Evolutionary conservation across 1,140 invertebrate genomes (phyloP).

Genomic region (Dendroctonus valens): DNA sequence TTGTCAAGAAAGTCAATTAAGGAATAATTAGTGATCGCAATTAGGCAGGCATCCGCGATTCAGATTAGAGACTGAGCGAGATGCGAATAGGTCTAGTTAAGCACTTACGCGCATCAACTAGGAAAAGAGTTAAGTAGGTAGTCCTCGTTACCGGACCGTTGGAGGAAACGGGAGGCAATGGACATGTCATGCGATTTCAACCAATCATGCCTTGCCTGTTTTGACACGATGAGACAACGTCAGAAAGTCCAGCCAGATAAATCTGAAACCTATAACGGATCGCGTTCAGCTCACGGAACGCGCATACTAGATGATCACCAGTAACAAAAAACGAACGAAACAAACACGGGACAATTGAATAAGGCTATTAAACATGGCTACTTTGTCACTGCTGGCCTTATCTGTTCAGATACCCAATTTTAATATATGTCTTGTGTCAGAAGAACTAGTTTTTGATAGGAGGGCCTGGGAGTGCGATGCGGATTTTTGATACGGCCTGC

Average conservation of each 20-base stretch:
- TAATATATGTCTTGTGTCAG: constrained; percentile 40
- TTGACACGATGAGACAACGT: constrained; percentile 19
- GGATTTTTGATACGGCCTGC: constrained; percentile 33
- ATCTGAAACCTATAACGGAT: constrained; percentile 12
- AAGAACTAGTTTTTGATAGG: constrained; percentile 31
- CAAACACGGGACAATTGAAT: constrained; percentile 39
- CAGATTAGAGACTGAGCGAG: constrained; percentile 19
- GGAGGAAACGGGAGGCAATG: background rate
- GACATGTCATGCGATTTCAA: background rate
- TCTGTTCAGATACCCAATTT: constrained; percentile 33
- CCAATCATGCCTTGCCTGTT: constrained; percentile 9
- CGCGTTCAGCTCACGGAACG: constrained; percentile 21
- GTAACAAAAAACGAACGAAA: constrained; percentile 30
- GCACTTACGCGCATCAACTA: constrained; percentile 12
- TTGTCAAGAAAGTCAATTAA: constrained; percentile 35
- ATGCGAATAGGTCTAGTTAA: constrained; percentile 17
- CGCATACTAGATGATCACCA: constrained; percentile 6
- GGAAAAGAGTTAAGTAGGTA: constrained; percentile 9
- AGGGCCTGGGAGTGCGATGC: constrained; percentile 22
- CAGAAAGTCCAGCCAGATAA: constrained; percentile 9
- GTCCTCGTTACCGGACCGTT: background rate
- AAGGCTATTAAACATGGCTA: constrained; percentile 38
- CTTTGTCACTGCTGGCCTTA: constrained; percentile 38
- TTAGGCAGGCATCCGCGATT: constrained; percentile 28
- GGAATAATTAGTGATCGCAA: constrained; percentile 34